A percentile compares a stretch with the other conserved stretches of the same genome.
These are phyloP conservation scores for Eulithis testata DNA, from an alignment of 2,888 invertebrate species.

Conservation along the genomic window DNA sequence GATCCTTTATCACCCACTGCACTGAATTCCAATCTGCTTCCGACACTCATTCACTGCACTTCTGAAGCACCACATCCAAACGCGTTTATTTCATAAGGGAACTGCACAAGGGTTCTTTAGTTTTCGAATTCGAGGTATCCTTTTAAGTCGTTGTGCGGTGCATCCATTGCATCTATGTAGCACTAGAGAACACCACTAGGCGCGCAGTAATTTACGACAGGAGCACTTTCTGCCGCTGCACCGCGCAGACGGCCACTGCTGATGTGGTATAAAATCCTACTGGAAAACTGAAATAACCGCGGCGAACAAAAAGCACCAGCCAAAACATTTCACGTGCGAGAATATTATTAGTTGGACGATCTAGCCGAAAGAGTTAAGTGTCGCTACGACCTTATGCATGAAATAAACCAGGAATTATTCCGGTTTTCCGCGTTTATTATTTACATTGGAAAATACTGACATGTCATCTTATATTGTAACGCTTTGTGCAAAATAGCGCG, in stretches of 20 bases:
- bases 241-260: constrained; percentile 76
- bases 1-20: constrained; percentile 60
- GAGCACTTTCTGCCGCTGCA: constrained; percentile 58
- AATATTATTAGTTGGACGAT: constrained; percentile 84
- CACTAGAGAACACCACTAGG: constrained; percentile 45
- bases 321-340: constrained; percentile 84
- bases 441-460: constrained; percentile 45
- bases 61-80: constrained; percentile 48
- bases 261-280: constrained; percentile 82
- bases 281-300: constrained; percentile 85
- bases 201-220: constrained; percentile 42
- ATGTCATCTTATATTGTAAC: constrained; percentile 45
- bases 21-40: constrained; percentile 63
- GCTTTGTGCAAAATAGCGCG: constrained; percentile 32
- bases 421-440: constrained; percentile 58
- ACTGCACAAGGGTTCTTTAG: constrained; percentile 44
- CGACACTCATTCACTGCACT: constrained; percentile 74
- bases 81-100: constrained; percentile 48
- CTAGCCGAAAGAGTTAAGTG: constrained; percentile 82
- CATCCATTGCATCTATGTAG: constrained; percentile 51
- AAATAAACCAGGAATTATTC: constrained; percentile 64
- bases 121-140: constrained; percentile 51
- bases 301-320: constrained; percentile 84
- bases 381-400: constrained; percentile 70
- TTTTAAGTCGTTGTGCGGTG: constrained; percentile 49